Percentiles rank a stretch among this genome's conserved stretches.
phyloP scores from a whole-genome alignment of 2,113 vertebrate species.

The Proterorhinus semilunaris region DNA sequence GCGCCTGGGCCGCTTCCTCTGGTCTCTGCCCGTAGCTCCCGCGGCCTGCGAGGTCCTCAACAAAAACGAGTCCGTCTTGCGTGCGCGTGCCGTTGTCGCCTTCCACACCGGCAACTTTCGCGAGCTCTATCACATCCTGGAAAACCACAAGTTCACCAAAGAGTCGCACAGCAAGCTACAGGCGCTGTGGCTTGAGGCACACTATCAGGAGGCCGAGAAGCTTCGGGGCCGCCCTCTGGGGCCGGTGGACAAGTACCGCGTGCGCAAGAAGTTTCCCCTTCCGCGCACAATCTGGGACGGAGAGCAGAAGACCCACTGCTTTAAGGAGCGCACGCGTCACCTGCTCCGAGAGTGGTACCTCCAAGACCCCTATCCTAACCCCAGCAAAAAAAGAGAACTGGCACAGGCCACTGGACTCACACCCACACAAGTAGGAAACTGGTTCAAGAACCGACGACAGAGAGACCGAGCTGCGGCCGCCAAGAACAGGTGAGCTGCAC shows the following conservation, averaged over 20 bases:
- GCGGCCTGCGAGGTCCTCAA: conserved; percentile 98
- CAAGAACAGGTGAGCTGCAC: conserved; percentile 90
- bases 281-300: conserved; percentile 99
- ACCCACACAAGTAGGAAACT: conserved; percentile 99
- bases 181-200: conserved; percentile 98
- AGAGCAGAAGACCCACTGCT: conserved; percentile 99
- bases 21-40: conserved; percentile 97
- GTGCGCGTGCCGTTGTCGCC: conserved; percentile 94
- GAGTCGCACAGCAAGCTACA: conserved; percentile 97
- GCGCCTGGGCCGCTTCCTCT: conserved; percentile 96
- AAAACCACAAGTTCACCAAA: conserved; percentile 99
- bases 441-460: conserved; percentile 99
- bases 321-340: conserved; percentile 97
- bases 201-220: conserved; percentile 99
- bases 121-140: conserved; percentile 97
- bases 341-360: conserved; percentile 98
- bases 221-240: conserved; percentile 95
- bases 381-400: conserved; percentile 97
- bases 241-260: conserved; percentile 98
- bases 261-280: conserved; percentile 98
- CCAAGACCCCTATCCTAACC: conserved; percentile 98
- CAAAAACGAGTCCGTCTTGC: conserved; percentile 96
- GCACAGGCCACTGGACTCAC: conserved; percentile 99
- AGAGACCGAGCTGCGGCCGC: conserved; percentile 97
- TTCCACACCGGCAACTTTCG: conserved; percentile 98